These are phyloP conservation scores for Sebastes ruberrimus DNA, from an alignment of 2,797 vertebrate species.

Conservation along the genomic window DNA sequence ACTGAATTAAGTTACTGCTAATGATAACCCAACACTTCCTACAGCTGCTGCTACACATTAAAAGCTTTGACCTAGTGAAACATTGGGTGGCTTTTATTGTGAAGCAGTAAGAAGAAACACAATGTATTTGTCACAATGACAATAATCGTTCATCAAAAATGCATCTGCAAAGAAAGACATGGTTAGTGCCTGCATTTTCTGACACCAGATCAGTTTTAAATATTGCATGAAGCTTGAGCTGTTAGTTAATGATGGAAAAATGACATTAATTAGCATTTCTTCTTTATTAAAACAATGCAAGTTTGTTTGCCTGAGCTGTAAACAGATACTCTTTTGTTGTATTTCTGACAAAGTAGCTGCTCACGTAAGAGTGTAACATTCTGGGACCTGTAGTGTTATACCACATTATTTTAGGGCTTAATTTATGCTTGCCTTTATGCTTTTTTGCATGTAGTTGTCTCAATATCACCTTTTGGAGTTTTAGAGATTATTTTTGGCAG, in stretches of 20 bases:
- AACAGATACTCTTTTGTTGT: background rate
- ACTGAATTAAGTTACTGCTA: background rate
- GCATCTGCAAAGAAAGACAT: background rate
- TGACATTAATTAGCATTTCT: background rate
- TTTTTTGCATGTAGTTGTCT: background rate
- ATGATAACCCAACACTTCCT: background rate
- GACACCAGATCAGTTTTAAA: background rate
- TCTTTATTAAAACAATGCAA: background rate
- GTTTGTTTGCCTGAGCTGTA: background rate
- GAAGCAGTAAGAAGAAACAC: background rate
- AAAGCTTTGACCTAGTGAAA: background rate
- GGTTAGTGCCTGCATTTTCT: background rate
- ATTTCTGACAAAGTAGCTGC: background rate
- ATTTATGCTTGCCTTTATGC: background rate
- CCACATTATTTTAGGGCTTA: background rate
- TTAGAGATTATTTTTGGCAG: background rate
- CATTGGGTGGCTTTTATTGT: background rate
- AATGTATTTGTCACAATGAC: background rate
- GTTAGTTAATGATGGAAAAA: background rate
- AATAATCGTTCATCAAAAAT: background rate
- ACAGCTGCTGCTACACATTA: background rate
- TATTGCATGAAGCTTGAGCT: too few species aligned
- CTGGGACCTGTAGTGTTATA: background rate
- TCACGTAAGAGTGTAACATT: background rate
- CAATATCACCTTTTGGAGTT: background rate